Base-by-base conservation (phyloP, 2,113 vertebrate species). In the Pholis gunnellus region DNA sequence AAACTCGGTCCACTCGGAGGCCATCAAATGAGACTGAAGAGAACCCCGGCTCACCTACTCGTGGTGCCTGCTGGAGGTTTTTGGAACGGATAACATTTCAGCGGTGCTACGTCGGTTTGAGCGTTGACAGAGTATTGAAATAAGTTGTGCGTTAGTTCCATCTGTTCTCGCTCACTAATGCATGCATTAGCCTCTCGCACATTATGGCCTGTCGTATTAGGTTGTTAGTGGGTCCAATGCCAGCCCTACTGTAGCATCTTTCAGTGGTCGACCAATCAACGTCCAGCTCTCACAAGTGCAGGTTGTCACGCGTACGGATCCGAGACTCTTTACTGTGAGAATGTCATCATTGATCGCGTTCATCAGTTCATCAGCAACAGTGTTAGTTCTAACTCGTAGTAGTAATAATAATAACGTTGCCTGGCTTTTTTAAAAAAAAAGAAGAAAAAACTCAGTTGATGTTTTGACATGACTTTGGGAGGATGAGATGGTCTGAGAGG, bases 51-150 rank as follows among this genome's bases (percentile, higher is more conserved):
- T 90, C 74, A 79, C 64, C 73, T 36, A 78, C 46, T 79, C 36
- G 71, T 69, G 78, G 83, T 86, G 88, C 85, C 89, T 52, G 15
- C 64, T 73, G 61, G 13, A 74, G 54, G 67, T 65, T 72, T 76
- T 59, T 72, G 29, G 61, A 64, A 81, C 29, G 1, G 18, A 61
- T 71, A 60, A 31, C 34, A 34, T 52, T 68, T 56, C 75, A 84
- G 60, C 72, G 75, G 83, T 87, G 92, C 89, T 87, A 75, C 60
- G 9, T 75, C 68, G 68, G 31, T 77, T 8, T 77, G 63, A 84
- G 74, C 74, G 56, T 59, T 15, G 36, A 46, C 65, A 50, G 63
- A 38, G 83, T 52, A 72, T 68, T 81, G 74, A 83, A 68, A 46
- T 61, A 75, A 29, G 6, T 65, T 85, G 65, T 75, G 64, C 48